Evolutionary conservation across 2,888 invertebrate species (phyloP).

Genomic region (Xanthia icteritia): DNA sequence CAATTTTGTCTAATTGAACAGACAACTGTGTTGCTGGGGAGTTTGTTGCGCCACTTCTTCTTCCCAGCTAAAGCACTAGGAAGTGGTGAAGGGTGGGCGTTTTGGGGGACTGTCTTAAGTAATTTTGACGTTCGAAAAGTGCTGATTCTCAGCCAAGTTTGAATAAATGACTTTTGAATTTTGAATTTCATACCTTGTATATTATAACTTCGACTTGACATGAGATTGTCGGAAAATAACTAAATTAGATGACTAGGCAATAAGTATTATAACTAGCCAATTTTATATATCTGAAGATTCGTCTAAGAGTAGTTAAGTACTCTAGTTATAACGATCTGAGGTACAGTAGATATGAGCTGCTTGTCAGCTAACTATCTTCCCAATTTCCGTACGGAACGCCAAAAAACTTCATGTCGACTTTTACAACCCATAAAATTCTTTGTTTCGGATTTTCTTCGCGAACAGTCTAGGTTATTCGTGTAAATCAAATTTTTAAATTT

Average conservation of each 20-base stretch:
- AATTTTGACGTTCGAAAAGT: too few relatives aligned
- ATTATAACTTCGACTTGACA: not conserved
- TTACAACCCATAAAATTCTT: conserved; percentile 58
- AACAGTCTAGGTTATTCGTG: conserved; percentile 23
- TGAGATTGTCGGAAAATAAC: not conserved
- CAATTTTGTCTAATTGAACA: too few relatives aligned
- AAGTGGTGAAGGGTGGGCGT: too few relatives aligned
- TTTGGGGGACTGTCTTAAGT: too few relatives aligned
- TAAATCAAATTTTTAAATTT: conserved; percentile 55
- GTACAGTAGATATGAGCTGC: too few relatives aligned
- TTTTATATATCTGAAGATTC: not conserved
- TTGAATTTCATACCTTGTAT: not conserved
- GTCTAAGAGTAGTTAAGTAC: not conserved
- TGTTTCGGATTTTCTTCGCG: conserved; percentile 42
- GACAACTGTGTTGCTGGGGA: too few relatives aligned
- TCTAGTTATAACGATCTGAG: not conserved
- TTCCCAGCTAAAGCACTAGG: too few relatives aligned
- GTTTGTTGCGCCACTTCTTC: too few relatives aligned
- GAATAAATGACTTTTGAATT: too few relatives aligned
- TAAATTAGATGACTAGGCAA: not conserved
- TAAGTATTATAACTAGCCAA: not conserved
- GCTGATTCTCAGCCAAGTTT: too few relatives aligned
- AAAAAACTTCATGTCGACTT: conserved; percentile 42
- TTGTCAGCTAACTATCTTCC: not conserved
- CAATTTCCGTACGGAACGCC: conserved; percentile 32